Evolutionary conservation across 2,797 vertebrate genomes (phyloP).

Genomic region (Anabacerthia variegaticeps): DNA sequence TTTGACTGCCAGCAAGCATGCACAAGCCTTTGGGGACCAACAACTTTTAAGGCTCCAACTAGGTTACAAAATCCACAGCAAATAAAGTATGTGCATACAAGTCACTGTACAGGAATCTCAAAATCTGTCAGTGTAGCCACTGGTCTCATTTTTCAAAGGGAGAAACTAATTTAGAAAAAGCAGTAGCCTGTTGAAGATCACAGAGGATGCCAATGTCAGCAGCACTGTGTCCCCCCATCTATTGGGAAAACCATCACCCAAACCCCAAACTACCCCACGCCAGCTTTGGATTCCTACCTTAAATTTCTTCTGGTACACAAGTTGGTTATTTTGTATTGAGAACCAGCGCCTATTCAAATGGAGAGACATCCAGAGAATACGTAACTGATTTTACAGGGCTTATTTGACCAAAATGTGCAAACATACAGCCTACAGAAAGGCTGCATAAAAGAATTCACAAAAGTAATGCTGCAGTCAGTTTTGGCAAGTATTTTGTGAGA

Average conservation of each 20-base stretch:
- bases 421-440: not conserved
- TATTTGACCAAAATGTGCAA: not conserved
- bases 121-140: not conserved
- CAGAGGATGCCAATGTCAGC: not conserved
- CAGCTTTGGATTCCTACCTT: constrained; percentile 83
- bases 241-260: not conserved
- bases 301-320: constrained; percentile 99
- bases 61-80: not conserved
- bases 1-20: not conserved
- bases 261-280: not conserved
- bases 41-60: not conserved
- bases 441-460: not conserved
- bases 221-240: not conserved
- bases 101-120: not conserved
- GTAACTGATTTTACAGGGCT: not conserved
- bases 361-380: constrained; percentile 42
- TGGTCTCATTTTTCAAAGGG: not conserved
- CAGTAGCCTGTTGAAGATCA: not conserved
- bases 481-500: not conserved
- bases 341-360: constrained; percentile 93
- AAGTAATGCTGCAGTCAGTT: constrained; percentile 7
- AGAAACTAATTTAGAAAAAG: not conserved
- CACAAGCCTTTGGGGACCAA: not conserved
- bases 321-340: constrained; percentile 99
- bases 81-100: not conserved